Conservation (phyloP, 2,113 vertebrate genomes). For the Seriola dumerili region DNA sequence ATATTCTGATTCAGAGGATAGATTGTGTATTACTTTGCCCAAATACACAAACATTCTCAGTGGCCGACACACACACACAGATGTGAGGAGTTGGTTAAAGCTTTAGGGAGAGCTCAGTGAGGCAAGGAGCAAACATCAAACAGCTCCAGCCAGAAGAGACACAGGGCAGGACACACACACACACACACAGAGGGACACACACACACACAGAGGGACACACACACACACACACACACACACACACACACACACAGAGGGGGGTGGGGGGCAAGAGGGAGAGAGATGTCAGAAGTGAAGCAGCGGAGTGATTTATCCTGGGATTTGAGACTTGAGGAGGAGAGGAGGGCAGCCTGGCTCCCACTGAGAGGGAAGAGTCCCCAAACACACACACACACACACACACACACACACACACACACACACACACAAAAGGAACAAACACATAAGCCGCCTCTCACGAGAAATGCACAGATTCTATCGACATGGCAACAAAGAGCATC, state of each 20-base stretch:
- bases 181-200: not conserved
- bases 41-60: not conserved
- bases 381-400: conserved; percentile 35
- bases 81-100: conserved; percentile 19
- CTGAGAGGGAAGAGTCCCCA: conserved; percentile 3
- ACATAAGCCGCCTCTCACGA: not conserved
- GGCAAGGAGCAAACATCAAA: conserved; percentile 37
- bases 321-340: conserved; percentile 13
- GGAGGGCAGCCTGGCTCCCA: conserved; percentile 19
- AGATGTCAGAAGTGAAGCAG: conserved; percentile 36
- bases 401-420: conserved; percentile 1
- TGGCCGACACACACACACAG: not conserved
- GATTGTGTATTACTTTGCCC: too few species aligned
- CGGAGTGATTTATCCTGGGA: conserved; percentile 36
- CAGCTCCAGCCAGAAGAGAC: conserved; percentile 20
- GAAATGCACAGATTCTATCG: not conserved
- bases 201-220: not conserved
- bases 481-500: not conserved
- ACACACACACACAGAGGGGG: not conserved
- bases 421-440: not conserved
- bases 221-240: not conserved
- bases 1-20: not conserved
- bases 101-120: conserved; percentile 39
- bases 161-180: not conserved
- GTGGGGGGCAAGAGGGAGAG: not conserved